phyloP scores from a whole-genome alignment of 2,888 invertebrate species.

The Oxystoma pomonae region DNA sequence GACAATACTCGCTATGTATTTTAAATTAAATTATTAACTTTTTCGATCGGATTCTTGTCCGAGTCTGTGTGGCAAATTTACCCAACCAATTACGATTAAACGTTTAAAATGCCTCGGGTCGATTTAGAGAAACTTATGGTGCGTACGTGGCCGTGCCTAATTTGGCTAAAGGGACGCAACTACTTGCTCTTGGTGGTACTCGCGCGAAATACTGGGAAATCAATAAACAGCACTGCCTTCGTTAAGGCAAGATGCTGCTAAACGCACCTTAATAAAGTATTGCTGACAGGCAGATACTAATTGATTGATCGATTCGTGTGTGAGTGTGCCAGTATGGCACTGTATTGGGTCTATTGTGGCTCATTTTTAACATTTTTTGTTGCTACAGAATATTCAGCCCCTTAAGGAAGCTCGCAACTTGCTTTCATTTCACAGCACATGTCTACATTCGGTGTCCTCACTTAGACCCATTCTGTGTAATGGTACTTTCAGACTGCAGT shows the following conservation, averaged over 20 bases:
- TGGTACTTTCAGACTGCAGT: no score
- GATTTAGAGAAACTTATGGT: slow-evolving; percentile 35
- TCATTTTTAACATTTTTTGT: no score
- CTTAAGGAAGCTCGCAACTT: no score
- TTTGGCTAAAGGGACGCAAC: slow-evolving; percentile 11
- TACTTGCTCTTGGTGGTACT: no score
- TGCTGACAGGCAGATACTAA: no score
- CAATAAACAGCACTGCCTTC: neutral
- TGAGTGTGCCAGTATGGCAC: no score
- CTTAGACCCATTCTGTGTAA: no score
- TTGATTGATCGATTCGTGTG: no score
- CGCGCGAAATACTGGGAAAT: neutral
- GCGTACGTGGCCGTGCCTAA: slow-evolving; percentile 30
- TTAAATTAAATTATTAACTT: slow-evolving; percentile 30
- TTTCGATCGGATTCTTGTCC: slow-evolving; percentile 18
- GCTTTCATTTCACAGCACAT: no score
- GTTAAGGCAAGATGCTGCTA: neutral
- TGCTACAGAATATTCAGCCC: no score
- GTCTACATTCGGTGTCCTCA: no score
- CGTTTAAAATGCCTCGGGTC: slow-evolving; percentile 35
- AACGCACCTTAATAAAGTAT: neutral
- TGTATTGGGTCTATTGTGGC: no score
- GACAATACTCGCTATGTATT: slow-evolving; percentile 13
- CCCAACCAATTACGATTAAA: slow-evolving; percentile 36
- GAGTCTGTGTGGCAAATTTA: slow-evolving; percentile 28